Percentiles rank a stretch among this genome's conserved stretches.
These are phyloP conservation scores for Aphodius sticticus DNA, from an alignment of 2,888 invertebrate genomes.

Conservation along the genomic window DNA sequence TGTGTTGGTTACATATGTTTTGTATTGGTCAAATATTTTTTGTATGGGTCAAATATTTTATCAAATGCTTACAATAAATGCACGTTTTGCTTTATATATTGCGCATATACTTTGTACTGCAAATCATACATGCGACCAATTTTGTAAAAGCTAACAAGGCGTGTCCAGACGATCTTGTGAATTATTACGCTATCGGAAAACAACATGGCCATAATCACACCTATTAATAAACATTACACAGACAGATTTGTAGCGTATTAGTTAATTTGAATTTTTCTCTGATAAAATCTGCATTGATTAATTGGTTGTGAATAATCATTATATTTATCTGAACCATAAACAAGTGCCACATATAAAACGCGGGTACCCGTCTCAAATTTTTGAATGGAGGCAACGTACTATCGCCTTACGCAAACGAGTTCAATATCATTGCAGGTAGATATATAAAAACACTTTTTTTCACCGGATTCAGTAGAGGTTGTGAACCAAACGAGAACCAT, in stretches of 20 bases:
- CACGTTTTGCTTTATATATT: too few species aligned
- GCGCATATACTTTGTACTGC: too few species aligned
- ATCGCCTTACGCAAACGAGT: neutral
- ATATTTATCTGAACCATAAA: neutral
- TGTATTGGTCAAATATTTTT: too few species aligned
- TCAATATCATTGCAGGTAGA: neutral
- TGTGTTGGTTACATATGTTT: too few species aligned
- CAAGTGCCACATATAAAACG: neutral
- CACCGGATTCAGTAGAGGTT: neutral
- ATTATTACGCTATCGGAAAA: neutral
- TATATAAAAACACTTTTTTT: neutral
- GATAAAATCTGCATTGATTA: slow-evolving; percentile 18
- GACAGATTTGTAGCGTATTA: neutral
- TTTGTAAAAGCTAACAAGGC: too few species aligned
- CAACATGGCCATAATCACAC: neutral
- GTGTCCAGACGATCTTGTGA: neutral
- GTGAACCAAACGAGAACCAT: neutral
- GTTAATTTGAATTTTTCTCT: neutral
- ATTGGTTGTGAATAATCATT: slow-evolving; percentile 4
- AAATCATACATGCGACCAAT: too few species aligned
- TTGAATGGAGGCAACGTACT: neutral
- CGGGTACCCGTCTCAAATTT: neutral
- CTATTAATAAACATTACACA: neutral
- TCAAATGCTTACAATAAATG: too few species aligned
- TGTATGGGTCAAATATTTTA: too few species aligned